A percentile compares a stretch with the other conserved stretches of the same genome.
These are phyloP conservation scores for Sporophila hypoxantha DNA, from an alignment of 2,113 vertebrate genomes.

Conservation along the genomic window DNA sequence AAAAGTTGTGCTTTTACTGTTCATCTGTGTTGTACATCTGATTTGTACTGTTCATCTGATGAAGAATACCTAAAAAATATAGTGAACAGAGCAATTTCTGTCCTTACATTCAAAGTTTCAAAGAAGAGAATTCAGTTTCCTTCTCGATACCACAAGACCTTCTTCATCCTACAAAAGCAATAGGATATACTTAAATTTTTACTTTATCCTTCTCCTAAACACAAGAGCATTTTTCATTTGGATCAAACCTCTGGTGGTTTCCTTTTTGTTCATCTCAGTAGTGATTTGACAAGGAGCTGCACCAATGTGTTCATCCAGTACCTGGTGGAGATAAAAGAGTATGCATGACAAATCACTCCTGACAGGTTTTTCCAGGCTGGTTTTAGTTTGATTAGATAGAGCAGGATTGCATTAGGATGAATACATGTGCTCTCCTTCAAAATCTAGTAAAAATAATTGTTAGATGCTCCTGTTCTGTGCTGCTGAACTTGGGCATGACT, in stretches of 20 bases:
- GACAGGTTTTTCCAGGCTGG: neutral
- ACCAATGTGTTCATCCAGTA: neutral
- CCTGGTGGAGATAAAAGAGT: neutral
- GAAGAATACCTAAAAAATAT: neutral
- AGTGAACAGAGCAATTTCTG: neutral
- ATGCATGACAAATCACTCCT: neutral
- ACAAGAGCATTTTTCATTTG: neutral
- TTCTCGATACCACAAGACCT: neutral
- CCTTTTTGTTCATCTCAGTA: neutral
- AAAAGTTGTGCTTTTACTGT: neutral
- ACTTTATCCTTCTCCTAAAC: neutral
- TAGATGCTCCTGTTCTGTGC: neutral
- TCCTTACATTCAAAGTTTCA: neutral
- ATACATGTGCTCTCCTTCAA: neutral
- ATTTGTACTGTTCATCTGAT: neutral
- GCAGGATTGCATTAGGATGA: neutral
- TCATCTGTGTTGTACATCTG: neutral
- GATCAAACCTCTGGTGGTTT: neutral
- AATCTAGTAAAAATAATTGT: neutral
- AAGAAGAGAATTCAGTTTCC: neutral
- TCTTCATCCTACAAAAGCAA: neutral
- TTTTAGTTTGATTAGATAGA: neutral
- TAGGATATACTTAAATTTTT: neutral
- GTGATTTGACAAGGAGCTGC: neutral
- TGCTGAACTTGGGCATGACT: neutral